Conservation (phyloP, 2,888 invertebrate genomes). For the Mimachlamys varia region DNA sequence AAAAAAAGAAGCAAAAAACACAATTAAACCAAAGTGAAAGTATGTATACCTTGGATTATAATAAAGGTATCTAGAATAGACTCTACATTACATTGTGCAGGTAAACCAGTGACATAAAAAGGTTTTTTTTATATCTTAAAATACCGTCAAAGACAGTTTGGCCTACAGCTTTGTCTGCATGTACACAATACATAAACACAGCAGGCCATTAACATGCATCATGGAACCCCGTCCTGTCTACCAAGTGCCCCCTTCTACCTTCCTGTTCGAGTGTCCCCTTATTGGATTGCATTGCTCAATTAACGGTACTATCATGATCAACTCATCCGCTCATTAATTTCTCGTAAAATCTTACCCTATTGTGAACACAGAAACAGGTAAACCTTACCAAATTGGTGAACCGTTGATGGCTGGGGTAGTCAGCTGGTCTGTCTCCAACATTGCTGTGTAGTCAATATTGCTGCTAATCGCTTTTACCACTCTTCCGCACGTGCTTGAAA, state of each 20-base stretch:
- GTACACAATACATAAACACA: background rate
- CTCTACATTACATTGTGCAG: too few species aligned
- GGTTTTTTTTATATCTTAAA: too few species aligned
- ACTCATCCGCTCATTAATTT: background rate
- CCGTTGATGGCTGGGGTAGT: background rate
- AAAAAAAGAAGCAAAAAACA: too few species aligned
- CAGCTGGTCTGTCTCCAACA: background rate
- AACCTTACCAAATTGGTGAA: background rate
- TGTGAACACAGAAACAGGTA: background rate
- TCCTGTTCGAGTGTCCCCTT: background rate
- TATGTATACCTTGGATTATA: too few species aligned
- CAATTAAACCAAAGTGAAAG: too few species aligned
- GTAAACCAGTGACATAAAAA: too few species aligned
- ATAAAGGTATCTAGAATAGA: too few species aligned
- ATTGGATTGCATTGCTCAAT: slow-evolving; percentile 14
- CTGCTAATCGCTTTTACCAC: background rate
- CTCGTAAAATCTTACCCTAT: background rate
- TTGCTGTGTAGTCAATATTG: too few species aligned
- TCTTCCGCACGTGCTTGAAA: too few species aligned
- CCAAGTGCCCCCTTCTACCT: background rate
- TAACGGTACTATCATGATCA: background rate
- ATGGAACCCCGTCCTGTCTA: background rate
- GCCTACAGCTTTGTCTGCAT: background rate
- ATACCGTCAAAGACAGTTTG: too few species aligned
- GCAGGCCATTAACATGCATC: background rate